Conservation (phyloP, 2,113 vertebrate species). For the Poeciliopsis turrubarensis region DNA sequence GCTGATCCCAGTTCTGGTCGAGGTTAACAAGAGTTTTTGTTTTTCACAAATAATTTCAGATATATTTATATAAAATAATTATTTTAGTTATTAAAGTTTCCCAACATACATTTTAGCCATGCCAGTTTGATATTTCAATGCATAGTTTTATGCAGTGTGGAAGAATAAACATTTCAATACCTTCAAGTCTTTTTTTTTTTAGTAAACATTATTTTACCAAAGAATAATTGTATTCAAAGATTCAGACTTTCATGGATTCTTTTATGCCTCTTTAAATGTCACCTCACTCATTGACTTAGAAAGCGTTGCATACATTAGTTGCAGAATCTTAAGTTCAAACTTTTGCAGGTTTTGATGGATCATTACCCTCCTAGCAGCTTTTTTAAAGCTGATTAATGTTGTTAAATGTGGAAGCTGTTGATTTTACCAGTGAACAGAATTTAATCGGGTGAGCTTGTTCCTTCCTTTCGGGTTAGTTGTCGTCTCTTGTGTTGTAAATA, state of each 20-base stretch:
- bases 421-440: conserved; percentile 13
- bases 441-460: not conserved
- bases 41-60: not conserved
- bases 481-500: not conserved
- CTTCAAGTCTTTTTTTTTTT: not conserved
- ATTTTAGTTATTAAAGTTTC: no score
- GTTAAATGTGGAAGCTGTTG: not conserved
- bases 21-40: not conserved
- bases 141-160: not conserved
- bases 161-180: not conserved
- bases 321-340: not conserved
- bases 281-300: not conserved
- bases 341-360: not conserved
- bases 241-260: not conserved
- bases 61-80: no score
- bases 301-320: not conserved
- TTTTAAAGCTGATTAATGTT: not conserved
- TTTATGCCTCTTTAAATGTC: not conserved
- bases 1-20: no score
- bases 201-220: not conserved
- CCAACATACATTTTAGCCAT: no score
- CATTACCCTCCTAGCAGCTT: not conserved
- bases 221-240: not conserved
- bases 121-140: not conserved
- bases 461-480: not conserved